Conservation (phyloP, 2,113 vertebrate species). For the Dasyornis broadbenti region DNA sequence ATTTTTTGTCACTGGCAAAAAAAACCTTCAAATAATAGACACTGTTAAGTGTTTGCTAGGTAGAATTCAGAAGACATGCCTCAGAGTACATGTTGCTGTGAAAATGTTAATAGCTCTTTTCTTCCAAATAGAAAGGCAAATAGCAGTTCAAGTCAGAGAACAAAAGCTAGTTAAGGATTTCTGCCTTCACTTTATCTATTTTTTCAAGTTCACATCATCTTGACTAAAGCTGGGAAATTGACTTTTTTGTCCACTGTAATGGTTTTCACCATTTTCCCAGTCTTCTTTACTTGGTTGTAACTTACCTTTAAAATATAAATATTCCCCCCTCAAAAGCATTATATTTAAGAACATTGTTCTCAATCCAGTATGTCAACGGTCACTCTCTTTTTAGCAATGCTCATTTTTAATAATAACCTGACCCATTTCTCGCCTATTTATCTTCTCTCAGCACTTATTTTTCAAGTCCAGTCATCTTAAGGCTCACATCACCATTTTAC, state of each 20-base stretch:
- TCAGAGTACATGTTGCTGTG: background rate
- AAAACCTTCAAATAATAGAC: background rate
- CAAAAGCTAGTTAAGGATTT: background rate
- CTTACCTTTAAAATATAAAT: background rate
- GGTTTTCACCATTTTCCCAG: background rate
- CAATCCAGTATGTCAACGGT: background rate
- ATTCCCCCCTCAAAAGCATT: accelerated
- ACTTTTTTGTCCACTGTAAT: background rate
- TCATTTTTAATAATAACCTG: background rate
- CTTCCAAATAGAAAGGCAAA: background rate
- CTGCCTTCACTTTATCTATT: background rate
- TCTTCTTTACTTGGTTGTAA: background rate
- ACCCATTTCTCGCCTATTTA: background rate
- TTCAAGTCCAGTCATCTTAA: background rate
- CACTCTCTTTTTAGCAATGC: background rate
- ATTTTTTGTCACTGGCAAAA: background rate
- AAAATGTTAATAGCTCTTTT: background rate
- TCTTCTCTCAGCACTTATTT: background rate
- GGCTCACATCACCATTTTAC: background rate
- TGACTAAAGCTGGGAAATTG: background rate
- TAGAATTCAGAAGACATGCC: background rate
- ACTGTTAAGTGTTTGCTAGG: background rate
- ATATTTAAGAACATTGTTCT: background rate
- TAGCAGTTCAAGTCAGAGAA: background rate
- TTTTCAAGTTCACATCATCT: background rate